A percentile compares a stretch with the other conserved stretches of the same genome.
These are phyloP conservation scores for Rhadinocentrus ornatus DNA, from an alignment of 2,797 vertebrate genomes.

Conservation along the genomic window DNA sequence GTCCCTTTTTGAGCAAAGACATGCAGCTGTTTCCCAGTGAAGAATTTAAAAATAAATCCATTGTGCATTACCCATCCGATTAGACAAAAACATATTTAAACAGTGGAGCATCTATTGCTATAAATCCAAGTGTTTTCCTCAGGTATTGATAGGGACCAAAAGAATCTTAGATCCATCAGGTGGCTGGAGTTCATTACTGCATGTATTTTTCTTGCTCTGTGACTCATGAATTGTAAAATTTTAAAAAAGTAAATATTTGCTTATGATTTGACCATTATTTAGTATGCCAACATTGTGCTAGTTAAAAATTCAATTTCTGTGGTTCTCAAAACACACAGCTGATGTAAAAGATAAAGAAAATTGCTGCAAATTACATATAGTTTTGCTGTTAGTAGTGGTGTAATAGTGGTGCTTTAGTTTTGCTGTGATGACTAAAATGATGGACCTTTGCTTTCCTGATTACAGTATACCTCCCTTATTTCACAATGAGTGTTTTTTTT, in stretches of 20 bases:
- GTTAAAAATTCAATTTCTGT: not conserved
- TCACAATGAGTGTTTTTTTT: constrained; percentile 35
- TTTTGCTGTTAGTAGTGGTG: not conserved
- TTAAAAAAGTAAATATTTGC: not conserved
- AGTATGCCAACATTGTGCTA: not conserved
- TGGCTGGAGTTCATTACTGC: not conserved
- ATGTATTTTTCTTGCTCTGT: not conserved
- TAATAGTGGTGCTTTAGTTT: constrained; percentile 4
- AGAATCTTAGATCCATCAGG: not conserved
- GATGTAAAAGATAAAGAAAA: not conserved
- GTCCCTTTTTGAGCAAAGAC: not conserved
- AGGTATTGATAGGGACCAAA: not conserved
- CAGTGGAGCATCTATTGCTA: not conserved
- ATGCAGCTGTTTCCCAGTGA: not conserved
- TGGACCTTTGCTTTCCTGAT: constrained; percentile 18
- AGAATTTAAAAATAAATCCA: not conserved
- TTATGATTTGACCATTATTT: not conserved
- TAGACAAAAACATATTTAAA: not conserved
- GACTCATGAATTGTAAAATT: not conserved
- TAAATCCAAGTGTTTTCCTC: not conserved
- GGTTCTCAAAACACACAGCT: not conserved
- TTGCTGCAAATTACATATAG: not conserved
- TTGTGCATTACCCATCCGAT: not conserved
- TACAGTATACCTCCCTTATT: constrained; percentile 31
- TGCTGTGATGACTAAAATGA: constrained; percentile 2